A percentile compares a stretch with the other conserved stretches of the same genome.
phyloP scores from a whole-genome alignment of 2,797 vertebrate species.

The Amblyopsis hoosieri region DNA sequence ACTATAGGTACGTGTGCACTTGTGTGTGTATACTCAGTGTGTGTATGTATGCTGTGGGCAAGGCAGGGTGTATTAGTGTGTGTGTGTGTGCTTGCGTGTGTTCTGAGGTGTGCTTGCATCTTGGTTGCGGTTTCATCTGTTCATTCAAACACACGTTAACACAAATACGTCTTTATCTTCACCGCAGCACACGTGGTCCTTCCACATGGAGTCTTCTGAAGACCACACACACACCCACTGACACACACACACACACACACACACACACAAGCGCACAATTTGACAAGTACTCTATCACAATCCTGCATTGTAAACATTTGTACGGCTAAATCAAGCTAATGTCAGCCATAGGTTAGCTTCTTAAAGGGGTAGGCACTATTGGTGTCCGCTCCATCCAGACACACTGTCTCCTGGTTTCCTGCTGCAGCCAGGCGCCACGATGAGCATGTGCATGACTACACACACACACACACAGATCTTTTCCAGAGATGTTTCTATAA shows the following conservation, averaged over 20 bases:
- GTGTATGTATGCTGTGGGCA: background rate
- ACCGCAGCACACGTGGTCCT: conserved; percentile 57
- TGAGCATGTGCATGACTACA: conserved; percentile 3
- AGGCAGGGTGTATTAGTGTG: background rate
- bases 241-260: conserved; percentile 17
- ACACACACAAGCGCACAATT: conserved; percentile 16
- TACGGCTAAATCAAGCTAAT: conserved; percentile 5
- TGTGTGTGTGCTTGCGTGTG: conserved; percentile 25
- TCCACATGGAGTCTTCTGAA: conserved; percentile 59
- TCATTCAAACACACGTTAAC: conserved; percentile 50
- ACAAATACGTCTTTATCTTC: conserved; percentile 64
- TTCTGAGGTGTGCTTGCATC: conserved; percentile 39
- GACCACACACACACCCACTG: conserved; percentile 45
- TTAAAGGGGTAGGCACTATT: conserved; percentile 32
- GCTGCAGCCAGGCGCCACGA: conserved; percentile 27
- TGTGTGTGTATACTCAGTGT: background rate
- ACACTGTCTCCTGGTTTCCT: conserved; percentile 52
- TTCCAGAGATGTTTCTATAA: conserved; percentile 16
- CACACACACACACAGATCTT: conserved; percentile 4
- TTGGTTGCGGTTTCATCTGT: conserved; percentile 55
- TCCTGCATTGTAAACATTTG: conserved; percentile 21
- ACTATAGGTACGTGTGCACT: background rate
- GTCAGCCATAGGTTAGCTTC: conserved; percentile 7
- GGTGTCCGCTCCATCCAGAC: conserved; percentile 44
- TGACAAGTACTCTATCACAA: conserved; percentile 40